Evolutionary conservation across 2,113 vertebrate genomes (phyloP).

Genomic region (Perccottus glenii): DNA sequence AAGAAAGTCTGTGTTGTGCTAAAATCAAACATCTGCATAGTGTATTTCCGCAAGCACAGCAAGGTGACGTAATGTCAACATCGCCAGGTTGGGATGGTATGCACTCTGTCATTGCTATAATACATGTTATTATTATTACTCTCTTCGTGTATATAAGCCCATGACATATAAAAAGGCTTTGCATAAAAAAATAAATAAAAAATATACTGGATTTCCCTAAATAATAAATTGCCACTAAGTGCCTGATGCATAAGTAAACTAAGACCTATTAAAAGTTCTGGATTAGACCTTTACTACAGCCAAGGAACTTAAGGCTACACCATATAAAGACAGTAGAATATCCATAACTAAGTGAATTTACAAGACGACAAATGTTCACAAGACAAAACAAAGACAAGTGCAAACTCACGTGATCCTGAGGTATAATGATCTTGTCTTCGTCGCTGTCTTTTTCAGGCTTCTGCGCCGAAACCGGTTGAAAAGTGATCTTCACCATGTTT

Average conservation of each 20-base stretch:
- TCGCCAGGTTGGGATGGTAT: slow-evolving; percentile 22
- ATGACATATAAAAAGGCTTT: too few relatives aligned
- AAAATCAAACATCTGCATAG: slow-evolving; percentile 34
- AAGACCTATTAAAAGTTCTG: too few relatives aligned
- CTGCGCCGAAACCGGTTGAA: slow-evolving; percentile 81
- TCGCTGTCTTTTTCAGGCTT: slow-evolving; percentile 84
- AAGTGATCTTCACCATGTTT: slow-evolving; percentile 92
- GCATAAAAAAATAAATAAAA: too few relatives aligned
- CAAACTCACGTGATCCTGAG: slow-evolving; percentile 79
- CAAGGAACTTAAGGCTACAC: too few relatives aligned
- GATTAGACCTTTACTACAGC: too few relatives aligned
- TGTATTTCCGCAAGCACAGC: slow-evolving; percentile 20
- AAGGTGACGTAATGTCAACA: slow-evolving; percentile 68
- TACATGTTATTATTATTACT: not conserved
- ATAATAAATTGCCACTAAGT: too few relatives aligned
- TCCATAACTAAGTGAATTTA: not conserved
- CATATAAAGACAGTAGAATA: not conserved
- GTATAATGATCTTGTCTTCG: slow-evolving; percentile 79
- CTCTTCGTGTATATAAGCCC: too few relatives aligned
- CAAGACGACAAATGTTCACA: slow-evolving; percentile 15
- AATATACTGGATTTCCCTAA: too few relatives aligned
- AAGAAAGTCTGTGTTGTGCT: not conserved
- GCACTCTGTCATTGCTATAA: not conserved
- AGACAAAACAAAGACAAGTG: slow-evolving; percentile 28
- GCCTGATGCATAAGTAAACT: too few relatives aligned